A percentile compares a stretch with the other conserved stretches of the same genome.
These are phyloP conservation scores for Drosophila novamexicana DNA, from an alignment of 1,140 invertebrate genomes.

Conservation along the genomic window DNA sequence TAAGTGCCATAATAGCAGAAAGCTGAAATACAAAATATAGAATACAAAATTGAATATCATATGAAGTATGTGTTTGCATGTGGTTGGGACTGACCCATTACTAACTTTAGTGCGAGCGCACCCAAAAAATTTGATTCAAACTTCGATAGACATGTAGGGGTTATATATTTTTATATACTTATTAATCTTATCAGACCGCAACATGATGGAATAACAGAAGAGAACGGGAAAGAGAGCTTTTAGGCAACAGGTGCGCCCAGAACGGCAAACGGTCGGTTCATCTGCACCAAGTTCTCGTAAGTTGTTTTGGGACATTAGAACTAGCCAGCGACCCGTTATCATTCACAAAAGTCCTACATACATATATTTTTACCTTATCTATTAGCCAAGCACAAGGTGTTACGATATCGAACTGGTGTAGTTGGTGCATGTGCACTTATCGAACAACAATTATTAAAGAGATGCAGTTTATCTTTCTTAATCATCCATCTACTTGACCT, in stretches of 20 bases:
- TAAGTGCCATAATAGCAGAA: constrained; percentile 73
- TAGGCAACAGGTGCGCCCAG: constrained; percentile 66
- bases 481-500: constrained; percentile 67
- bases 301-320: constrained; percentile 48
- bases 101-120: constrained; percentile 51
- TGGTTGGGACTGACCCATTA: constrained; percentile 42
- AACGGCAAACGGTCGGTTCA: constrained; percentile 48
- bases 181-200: constrained; percentile 71
- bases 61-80: constrained; percentile 28
- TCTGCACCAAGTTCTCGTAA: constrained; percentile 42
- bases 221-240: constrained; percentile 1
- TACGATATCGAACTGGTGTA: constrained; percentile 35
- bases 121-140: constrained; percentile 26
- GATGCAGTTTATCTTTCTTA: constrained; percentile 25
- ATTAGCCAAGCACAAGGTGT: constrained; percentile 37
- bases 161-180: constrained; percentile 62
- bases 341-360: constrained; percentile 49
- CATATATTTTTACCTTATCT: constrained; percentile 63
- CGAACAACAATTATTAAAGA: constrained; percentile 30
- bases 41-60: constrained; percentile 19
- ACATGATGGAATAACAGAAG: constrained; percentile 57
- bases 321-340: constrained; percentile 51
- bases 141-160: constrained; percentile 29
- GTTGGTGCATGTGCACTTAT: constrained; percentile 60
- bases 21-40: constrained; percentile 60